A percentile compares a stretch with the other conserved stretches of the same genome.
phyloP scores from a whole-genome alignment of 2,797 vertebrate species.

The Trachops cirrhosus region DNA sequence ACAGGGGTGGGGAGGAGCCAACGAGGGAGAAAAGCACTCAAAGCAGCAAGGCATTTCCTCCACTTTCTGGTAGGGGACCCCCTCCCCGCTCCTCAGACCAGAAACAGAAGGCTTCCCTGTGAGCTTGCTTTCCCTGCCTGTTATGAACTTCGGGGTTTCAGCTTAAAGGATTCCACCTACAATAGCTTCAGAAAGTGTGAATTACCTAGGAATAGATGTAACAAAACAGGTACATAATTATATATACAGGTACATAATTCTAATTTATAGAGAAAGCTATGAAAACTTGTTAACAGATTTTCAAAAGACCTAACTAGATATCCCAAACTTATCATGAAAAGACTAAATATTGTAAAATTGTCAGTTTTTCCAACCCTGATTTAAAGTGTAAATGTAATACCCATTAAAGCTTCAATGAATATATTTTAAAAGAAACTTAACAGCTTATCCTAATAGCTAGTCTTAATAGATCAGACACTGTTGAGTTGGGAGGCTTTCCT shows the following conservation, averaged over 20 bases:
- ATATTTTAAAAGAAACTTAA: background rate
- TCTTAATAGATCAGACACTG: background rate
- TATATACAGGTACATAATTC: background rate
- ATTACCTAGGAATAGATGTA: background rate
- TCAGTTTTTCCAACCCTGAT: slow-evolving; percentile 9
- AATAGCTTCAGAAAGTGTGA: background rate
- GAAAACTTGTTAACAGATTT: background rate
- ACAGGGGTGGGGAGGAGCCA: background rate
- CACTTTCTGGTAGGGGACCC: background rate
- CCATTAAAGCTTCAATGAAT: slow-evolving; percentile 14
- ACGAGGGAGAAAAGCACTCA: background rate
- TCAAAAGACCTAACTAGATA: background rate
- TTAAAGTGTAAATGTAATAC: slow-evolving; percentile 10
- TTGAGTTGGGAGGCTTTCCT: background rate
- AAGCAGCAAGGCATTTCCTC: background rate
- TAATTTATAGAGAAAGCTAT: background rate
- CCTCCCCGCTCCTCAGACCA: background rate
- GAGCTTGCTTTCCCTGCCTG: background rate
- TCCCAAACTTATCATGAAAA: slow-evolving; percentile 11
- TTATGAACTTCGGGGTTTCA: background rate
- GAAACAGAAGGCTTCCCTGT: background rate
- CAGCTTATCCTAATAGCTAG: background rate
- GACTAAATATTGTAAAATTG: slow-evolving; percentile 11
- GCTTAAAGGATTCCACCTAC: background rate
- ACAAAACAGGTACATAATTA: background rate